phyloP scores from a whole-genome alignment of 2,113 vertebrate species.

The Tapirus terrestris region DNA sequence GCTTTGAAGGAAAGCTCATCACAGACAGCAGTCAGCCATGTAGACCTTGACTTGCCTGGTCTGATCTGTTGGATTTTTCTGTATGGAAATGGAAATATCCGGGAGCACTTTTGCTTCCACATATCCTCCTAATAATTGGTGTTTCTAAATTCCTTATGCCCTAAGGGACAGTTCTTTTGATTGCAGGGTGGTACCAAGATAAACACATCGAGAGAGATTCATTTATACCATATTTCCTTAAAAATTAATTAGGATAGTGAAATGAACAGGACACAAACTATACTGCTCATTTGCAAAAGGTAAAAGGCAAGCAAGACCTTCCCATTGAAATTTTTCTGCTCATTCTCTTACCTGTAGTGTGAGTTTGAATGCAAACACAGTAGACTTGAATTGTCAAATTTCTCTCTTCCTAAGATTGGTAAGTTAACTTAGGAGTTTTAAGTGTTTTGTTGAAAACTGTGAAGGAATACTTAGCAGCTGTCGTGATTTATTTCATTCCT shows the following conservation, averaged over 20 bases:
- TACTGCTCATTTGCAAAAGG: background rate
- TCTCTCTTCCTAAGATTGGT: background rate
- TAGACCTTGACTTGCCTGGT: background rate
- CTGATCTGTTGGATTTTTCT: background rate
- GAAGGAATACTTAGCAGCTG: background rate
- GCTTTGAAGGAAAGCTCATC: background rate
- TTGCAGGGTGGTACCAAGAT: background rate
- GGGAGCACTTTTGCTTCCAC: background rate
- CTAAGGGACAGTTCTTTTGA: background rate
- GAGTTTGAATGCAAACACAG: background rate
- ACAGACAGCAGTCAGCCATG: background rate
- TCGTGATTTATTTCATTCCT: background rate
- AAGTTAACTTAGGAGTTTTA: background rate
- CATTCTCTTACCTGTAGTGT: background rate
- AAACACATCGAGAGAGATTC: background rate
- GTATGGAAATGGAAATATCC: background rate
- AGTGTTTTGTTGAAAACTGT: background rate
- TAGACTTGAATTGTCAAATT: background rate
- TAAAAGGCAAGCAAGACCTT: background rate
- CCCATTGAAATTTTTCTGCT: background rate
- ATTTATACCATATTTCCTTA: background rate
- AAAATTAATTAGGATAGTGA: background rate
- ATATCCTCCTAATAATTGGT: background rate
- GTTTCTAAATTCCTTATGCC: background rate
- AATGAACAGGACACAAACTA: background rate